These are phyloP conservation scores for Coptotermes formosanus DNA, from an alignment of 1,140 invertebrate species.

Conservation along the genomic window DNA sequence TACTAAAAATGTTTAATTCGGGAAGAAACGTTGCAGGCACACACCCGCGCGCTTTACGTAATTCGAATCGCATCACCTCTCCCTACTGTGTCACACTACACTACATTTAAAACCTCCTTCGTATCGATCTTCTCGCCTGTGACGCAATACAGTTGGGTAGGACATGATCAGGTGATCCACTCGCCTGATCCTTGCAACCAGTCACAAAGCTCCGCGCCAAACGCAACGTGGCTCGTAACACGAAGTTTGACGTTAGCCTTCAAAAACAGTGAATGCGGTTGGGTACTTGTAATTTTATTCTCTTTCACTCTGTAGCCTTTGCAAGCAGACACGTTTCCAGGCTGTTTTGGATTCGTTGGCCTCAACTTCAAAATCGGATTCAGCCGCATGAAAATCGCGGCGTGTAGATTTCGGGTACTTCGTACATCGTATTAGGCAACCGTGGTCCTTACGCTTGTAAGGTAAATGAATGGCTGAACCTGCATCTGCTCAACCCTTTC, in stretches of 20 bases:
- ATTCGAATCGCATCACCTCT: background rate
- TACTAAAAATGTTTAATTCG: no score
- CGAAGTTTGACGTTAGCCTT: background rate
- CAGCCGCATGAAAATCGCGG: no score
- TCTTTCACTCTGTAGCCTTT: background rate
- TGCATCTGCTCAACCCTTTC: no score
- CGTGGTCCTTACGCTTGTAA: no score
- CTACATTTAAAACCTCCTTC: background rate
- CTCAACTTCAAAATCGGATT: background rate
- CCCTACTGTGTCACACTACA: background rate
- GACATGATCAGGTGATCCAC: background rate
- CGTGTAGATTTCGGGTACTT: no score
- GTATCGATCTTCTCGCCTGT: conserved; percentile 15
- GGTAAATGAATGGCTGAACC: no score
- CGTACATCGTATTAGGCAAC: no score
- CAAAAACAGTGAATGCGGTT: background rate
- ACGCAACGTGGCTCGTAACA: background rate
- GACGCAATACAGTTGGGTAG: conserved; percentile 1
- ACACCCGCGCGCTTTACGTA: background rate
- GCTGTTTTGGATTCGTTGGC: background rate
- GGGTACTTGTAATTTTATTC: background rate
- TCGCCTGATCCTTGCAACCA: background rate
- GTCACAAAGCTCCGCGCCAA: background rate
- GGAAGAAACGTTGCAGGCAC: background rate
- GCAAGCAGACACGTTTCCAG: background rate